phyloP scores from a whole-genome alignment of 2,797 vertebrate species.

The Cyclopterus lumpus region DNA sequence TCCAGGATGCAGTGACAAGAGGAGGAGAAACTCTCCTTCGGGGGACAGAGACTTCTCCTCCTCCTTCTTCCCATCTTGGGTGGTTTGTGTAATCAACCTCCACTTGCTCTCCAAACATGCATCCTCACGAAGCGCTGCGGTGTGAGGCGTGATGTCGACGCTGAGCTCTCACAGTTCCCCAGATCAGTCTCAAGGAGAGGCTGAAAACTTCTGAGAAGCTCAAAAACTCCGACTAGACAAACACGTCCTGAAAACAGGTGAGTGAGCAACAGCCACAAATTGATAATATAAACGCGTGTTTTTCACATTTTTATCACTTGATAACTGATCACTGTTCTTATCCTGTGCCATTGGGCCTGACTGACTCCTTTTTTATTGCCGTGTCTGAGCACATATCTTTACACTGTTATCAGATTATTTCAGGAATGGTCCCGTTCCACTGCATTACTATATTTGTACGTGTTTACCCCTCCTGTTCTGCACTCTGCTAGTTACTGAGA shows the following conservation, averaged over 20 bases:
- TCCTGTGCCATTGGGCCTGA: background rate
- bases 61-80: slow-evolving; percentile 65
- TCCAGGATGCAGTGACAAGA: slow-evolving; percentile 19
- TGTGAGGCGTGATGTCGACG: slow-evolving; percentile 49
- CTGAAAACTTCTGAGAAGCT: slow-evolving; percentile 5
- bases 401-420: slow-evolving; percentile 64
- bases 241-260: slow-evolving; percentile 61
- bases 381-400: slow-evolving; percentile 49
- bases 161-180: slow-evolving; percentile 30
- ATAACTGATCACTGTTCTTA: background rate
- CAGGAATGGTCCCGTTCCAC: slow-evolving; percentile 25
- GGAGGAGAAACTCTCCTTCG: slow-evolving; percentile 6
- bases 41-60: slow-evolving; percentile 37
- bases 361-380: background rate
- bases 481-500: slow-evolving; percentile 43
- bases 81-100: slow-evolving; percentile 59
- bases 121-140: slow-evolving; percentile 45
- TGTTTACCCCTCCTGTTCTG: slow-evolving; percentile 50
- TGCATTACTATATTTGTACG: slow-evolving; percentile 81
- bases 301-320: background rate
- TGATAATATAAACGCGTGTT: background rate
- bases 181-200: slow-evolving; percentile 10
- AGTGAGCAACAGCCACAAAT: slow-evolving; percentile 20
- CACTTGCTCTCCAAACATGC: slow-evolving; percentile 59
- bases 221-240: background rate